Percentiles rank a stretch among this genome's conserved stretches.
phyloP scores from a whole-genome alignment of 1,140 invertebrate genomes.

The Lepidurus apus region DNA sequence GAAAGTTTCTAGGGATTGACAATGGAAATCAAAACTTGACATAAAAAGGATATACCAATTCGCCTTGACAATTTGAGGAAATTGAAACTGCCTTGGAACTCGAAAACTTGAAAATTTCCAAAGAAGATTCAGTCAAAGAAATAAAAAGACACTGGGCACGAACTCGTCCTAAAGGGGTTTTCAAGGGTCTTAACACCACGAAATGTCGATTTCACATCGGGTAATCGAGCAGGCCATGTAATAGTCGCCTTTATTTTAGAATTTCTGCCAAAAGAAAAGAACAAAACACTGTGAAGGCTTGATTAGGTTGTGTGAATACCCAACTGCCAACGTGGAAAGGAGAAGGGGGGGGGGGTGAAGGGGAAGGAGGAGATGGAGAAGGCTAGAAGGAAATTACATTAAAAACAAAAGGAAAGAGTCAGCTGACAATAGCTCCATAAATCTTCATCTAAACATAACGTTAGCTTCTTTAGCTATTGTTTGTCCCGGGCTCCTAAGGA shows the following conservation, averaged over 20 bases:
- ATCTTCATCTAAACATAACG: slow-evolving; percentile 4
- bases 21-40: neutral
- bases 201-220: slow-evolving; percentile 16
- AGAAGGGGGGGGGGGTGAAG: neutral
- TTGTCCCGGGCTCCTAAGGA: neutral
- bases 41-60: neutral
- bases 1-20: neutral
- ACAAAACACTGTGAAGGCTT: neutral
- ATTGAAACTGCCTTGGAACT: neutral
- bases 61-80: neutral
- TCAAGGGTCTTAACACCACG: slow-evolving; percentile 5
- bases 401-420: neutral
- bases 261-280: neutral
- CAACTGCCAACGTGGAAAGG: neutral
- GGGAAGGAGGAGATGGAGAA: no score
- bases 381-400: no score
- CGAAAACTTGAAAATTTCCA: no score
- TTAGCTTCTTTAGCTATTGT: slow-evolving; percentile 7
- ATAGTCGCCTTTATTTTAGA: neutral
- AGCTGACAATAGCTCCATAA: slow-evolving; percentile 19
- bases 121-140: neutral
- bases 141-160: neutral
- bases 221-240: neutral
- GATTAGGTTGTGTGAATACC: neutral
- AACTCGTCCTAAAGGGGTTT: neutral